Base-by-base conservation (phyloP, 2,797 vertebrate species). In the Eulemur coronatus region DNA sequence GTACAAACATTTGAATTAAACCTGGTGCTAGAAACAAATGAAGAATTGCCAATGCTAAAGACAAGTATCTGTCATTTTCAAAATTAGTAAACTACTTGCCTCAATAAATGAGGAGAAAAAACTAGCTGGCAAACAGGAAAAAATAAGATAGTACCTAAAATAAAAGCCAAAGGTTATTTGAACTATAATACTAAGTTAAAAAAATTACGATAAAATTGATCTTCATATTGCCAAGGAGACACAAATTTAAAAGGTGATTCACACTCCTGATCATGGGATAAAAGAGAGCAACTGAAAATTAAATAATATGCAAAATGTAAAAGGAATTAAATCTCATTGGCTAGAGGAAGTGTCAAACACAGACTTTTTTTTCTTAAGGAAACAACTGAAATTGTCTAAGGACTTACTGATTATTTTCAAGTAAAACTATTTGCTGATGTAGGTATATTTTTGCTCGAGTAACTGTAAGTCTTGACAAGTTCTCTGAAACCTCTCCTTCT, bases 181-280 rank as follows among this genome's bases (percentile, higher is more conserved):
- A 89, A 81, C 26, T 43, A 35, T 30, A n/a, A 80, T 50, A 50
- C 50, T 50, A 50, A 84, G 84, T 79, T 72, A 43, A 70, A 92
- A 78, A 43, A 14, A 91, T 69, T 81, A 65, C 24, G 41, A 30
- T 90, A 65, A 85, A 75, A 88, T 95, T 81, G 61, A 87, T 91
- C 48, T 92, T 86, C 43, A 38, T 65, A 55, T 79, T 93, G 38
- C 57, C 38, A 94, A 73, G 50, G 63, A 92, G 57, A 97, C 11
- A 79, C 38, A 80, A 76, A 92, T 70, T n/a, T 81, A 52, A 46
- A 73, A 80, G 35, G 6, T 30, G 59, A 93, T 59, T 93, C 89
- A 93, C 8, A 72, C 10, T 28, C 30, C 12, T 76, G 30, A 85
- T 63, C 33, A 82, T 46, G 30, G 33, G 5, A 73, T 41, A 57